These are phyloP conservation scores for Pantala flavescens DNA, from an alignment of 1,140 invertebrate species.

Conservation along the genomic window DNA sequence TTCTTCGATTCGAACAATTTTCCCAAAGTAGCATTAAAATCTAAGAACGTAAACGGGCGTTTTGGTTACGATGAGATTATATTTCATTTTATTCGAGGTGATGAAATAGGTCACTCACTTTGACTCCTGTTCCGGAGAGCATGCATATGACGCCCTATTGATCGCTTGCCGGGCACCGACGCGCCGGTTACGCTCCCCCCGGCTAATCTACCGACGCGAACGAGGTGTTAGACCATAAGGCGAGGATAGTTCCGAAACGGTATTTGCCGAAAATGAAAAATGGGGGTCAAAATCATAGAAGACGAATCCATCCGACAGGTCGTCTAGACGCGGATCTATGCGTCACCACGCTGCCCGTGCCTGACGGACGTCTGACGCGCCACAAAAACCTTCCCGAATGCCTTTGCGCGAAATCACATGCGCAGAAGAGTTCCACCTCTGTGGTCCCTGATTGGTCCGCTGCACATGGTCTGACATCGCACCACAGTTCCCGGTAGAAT, in stretches of 20 bases:
- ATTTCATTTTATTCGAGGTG: neutral
- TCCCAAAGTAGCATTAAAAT: neutral
- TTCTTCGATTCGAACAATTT: neutral
- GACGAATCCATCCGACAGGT: neutral
- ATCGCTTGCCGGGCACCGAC: neutral
- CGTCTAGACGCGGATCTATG: neutral
- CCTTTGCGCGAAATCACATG: slow-evolving; percentile 4
- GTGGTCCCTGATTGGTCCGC: slow-evolving; percentile 1
- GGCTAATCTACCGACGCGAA: neutral
- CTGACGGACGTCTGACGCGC: slow-evolving; percentile 5
- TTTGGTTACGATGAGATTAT: neutral
- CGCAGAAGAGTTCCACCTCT: neutral
- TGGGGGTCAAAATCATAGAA: neutral
- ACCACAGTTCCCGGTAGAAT: slow-evolving; percentile 7
- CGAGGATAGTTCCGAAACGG: neutral
- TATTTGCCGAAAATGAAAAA: neutral
- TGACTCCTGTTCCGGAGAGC: neutral
- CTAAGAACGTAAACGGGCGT: neutral
- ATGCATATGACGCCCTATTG: neutral
- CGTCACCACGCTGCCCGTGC: neutral
- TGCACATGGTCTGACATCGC: slow-evolving; percentile 2
- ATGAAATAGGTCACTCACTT: neutral
- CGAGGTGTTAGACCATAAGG: neutral
- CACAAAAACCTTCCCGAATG: slow-evolving; percentile 1
- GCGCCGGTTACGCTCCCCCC: neutral